Evolutionary conservation across 1,140 invertebrate species (phyloP), one percentile per base, ranked within the genome.

Genomic region (Ptiloglossa arizonensis): DNA sequence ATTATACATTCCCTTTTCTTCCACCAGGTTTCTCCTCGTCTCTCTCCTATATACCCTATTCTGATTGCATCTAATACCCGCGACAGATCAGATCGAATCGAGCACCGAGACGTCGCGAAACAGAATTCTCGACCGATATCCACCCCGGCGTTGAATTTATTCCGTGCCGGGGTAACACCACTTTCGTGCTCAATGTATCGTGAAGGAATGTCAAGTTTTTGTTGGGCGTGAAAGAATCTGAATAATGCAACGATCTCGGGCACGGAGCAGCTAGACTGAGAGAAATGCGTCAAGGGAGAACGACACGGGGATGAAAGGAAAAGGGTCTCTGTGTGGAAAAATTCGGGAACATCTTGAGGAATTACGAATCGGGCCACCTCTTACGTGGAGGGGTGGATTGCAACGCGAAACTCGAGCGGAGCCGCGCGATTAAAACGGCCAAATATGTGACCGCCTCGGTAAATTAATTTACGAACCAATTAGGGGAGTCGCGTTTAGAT

Each of bases 401-500:
- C 29, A 13, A 32, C 17, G 19, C 13, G 41, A 56, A 44, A 57
- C 44, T 56, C 3, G 22, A 22, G 19, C 35, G 22, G 15, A 13
- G 46, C 46, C 19, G 52, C 13, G 41, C 82, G 82, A 78, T 86
- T 83, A 81, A 83, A 80, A 64, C 74, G 67, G 29, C 56, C 75
- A 80, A 82, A 87, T 80, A 79, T 32, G 54, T 44, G 70, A 50
- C 57, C 27, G 67, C 15, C 13, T 19, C 29, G 74, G 81, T 68
- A 74, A 88, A 89, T 87, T 90, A 89, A 91, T 90, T 89, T 87
- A 88, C 80, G 80, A 89, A 90, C 89, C 86, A 89, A 91, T 91
- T 88, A 89, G 87, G 78, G 69, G 44, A 62, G 41, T 62, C 56
- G 74, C 70, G 84, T 89, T 88, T 84, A 86, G 89, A 86, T 89